Conservation (phyloP, 92 coral and sea anemone species). For the Paragorgia papillata region DNA sequence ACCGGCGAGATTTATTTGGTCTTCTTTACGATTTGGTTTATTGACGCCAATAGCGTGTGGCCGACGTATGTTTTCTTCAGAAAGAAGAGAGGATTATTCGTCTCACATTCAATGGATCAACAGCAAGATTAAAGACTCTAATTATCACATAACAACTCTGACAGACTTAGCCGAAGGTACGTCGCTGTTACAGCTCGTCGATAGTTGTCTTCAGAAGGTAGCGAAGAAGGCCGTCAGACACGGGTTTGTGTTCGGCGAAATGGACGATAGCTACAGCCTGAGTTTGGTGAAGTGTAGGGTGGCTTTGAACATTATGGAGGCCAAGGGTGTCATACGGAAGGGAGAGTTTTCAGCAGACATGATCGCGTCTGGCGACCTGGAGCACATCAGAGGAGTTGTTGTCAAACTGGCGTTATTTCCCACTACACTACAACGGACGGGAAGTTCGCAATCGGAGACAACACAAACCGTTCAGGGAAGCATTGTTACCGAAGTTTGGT, state of each 20-base stretch:
- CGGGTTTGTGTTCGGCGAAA: slow-evolving; percentile 38
- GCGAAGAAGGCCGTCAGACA: neutral
- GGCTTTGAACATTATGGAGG: slow-evolving; percentile 29
- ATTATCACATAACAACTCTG: slow-evolving; percentile 22
- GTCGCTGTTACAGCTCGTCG: slow-evolving; percentile 33
- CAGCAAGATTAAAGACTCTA: slow-evolving; percentile 22
- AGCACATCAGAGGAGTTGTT: slow-evolving; percentile 34
- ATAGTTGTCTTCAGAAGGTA: slow-evolving; percentile 11
- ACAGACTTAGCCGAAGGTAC: slow-evolving; percentile 34
- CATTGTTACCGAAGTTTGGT: slow-evolving; percentile 37
- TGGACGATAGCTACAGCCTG: slow-evolving; percentile 28
- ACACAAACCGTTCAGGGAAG: neutral
- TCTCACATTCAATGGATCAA: slow-evolving; percentile 37
- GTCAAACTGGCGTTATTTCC: slow-evolving; percentile 42
- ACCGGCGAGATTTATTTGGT: slow-evolving; percentile 16
- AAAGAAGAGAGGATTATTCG: slow-evolving; percentile 23
- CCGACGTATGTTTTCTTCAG: slow-evolving; percentile 20
- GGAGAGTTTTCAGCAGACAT: slow-evolving; percentile 44
- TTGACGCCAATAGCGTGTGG: slow-evolving; percentile 40
- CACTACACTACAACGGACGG: slow-evolving; percentile 16
- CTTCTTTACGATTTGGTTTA: slow-evolving; percentile 16
- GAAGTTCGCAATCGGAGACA: neutral
- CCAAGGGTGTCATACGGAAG: slow-evolving; percentile 9
- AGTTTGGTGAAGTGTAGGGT: slow-evolving; percentile 35
- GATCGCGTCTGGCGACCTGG: slow-evolving; percentile 34